phyloP scores from a whole-genome alignment of 2,797 vertebrate genomes.

The Lacerta agilis region DNA sequence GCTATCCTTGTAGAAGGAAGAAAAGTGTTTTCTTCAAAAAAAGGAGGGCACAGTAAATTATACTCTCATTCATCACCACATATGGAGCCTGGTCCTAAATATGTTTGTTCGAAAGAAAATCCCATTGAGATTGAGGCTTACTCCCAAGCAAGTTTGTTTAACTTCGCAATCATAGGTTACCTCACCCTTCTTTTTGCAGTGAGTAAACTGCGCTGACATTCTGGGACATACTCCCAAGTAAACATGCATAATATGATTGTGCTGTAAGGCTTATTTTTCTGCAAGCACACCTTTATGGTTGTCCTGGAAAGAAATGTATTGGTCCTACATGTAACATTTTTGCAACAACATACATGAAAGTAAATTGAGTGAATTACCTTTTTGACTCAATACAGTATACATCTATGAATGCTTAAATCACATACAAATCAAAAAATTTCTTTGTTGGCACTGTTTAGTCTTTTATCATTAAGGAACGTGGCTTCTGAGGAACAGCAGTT shows the following conservation, averaged over 20 bases:
- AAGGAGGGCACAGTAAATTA: no score
- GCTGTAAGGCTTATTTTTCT: neutral
- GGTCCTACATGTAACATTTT: neutral
- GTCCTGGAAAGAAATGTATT: neutral
- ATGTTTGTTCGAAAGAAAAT: neutral
- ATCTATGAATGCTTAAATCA: neutral
- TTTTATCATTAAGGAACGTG: neutral
- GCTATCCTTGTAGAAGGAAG: fast-evolving
- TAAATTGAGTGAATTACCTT: neutral
- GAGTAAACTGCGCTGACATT: neutral
- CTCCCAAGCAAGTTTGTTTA: neutral
- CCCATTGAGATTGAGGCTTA: neutral
- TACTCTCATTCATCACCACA: neutral
- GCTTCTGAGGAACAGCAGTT: neutral
- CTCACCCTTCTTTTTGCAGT: neutral
- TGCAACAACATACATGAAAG: neutral
- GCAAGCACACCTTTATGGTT: neutral
- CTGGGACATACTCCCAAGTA: neutral
- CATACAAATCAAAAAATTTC: neutral
- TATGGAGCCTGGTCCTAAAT: no score
- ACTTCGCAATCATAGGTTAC: neutral
- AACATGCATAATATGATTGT: neutral
- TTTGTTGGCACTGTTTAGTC: neutral
- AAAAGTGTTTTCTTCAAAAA: neutral
- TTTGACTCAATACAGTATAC: neutral